Base-by-base conservation (phyloP, 2,888 invertebrate species). In the Muschampia staudingeri region DNA sequence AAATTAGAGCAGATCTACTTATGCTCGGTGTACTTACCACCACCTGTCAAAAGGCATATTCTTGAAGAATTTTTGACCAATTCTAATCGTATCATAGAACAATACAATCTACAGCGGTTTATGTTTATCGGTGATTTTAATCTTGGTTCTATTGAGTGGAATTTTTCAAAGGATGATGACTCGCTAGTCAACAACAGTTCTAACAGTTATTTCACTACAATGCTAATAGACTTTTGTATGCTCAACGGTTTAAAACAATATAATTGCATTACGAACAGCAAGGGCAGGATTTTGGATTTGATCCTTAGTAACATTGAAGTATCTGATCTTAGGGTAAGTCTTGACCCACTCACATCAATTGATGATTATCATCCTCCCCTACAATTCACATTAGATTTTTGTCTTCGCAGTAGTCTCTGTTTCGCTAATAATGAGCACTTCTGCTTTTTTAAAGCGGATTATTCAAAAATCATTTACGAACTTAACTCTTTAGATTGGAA, bases 71-170 rank as follows among this genome's bases (percentile, higher is more conserved):
- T 56, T 56, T 56, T 56, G 19, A 8, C 9, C 19, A 56, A 56
- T 19, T 56, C 56, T 56, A 56, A 56, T 56, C 56, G 56, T 56
- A 19, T 65, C 65, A 30, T 65, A 65, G 65, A 65, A 25, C 65
- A 65, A 65, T 30, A 65, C 16, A 65, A 65, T 30, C 14, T 65
- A 30, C 14, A 25, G 25, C 30, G 30, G 30, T 14, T 65, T 8
- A 25, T 65, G 25, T 65, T 65, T 65, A 14, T 34, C 65, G 65
- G 65, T 12, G 65, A 65, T 65, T 65, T 65, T 30, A 65, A 65
- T 34, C 14, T 65, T 25, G 14, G 65, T 65, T 65, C 65, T 4
- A 65, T 65, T 30, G 25, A 25, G 25, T 65, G 65, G 65, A 65
- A 65, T 34, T 65, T 65, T 65, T 65, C 65, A n/a, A 25, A 14